Base-by-base conservation (phyloP, 2,888 invertebrate species). In the Sclerodermus sp. region DNA sequence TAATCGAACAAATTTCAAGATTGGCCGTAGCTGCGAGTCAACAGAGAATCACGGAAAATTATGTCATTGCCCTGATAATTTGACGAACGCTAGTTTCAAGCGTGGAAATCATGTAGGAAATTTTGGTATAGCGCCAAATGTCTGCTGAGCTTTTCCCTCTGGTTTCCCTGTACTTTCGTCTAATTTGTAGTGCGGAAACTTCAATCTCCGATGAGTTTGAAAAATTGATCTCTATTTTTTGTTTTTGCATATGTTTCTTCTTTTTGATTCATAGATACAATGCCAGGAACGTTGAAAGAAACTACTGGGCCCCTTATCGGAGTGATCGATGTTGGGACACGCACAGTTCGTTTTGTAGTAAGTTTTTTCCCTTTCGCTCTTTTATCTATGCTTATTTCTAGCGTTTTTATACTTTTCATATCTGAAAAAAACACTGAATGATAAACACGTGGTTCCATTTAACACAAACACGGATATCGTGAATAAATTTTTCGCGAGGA, bases 281-380 rank as follows among this genome's bases (percentile, higher is more conserved):
- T 71, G 69, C 57, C 72, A 1, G 32, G 46, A 8, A 41, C 57
- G 9, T 14, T 58, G 14, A 77, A 34, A 70, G 47, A 73, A 64
- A 47, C 47, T 47, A n/a, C n/a, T 34, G 79, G 79, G 34, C 80
- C 82, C 15, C 80, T 96, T 32, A 84, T 98, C 44, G 96, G 93
- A 14, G 96, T 95, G 30, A 90, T 98, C 52, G 96, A 97, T 75
- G 95, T 96, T 74, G 96, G 97, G 56, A 96, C 97, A n/a, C 90
- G 92, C 67, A 92, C 92, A 39, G 87, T 91, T 42, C 81, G 92
- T 66, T 93, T 96, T 82, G 86, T 92, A 80, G 90, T 92, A 76
- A 82, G 83, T 38, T 23, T 39, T 14, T 14, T 39, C 14, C 14
- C 14, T 23, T 23, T 8, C n/a, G n/a, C n/a, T n/a, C 4, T 23